These are phyloP conservation scores for Xiphophorus hellerii DNA, from an alignment of 2,113 vertebrate genomes.

Conservation along the genomic window DNA sequence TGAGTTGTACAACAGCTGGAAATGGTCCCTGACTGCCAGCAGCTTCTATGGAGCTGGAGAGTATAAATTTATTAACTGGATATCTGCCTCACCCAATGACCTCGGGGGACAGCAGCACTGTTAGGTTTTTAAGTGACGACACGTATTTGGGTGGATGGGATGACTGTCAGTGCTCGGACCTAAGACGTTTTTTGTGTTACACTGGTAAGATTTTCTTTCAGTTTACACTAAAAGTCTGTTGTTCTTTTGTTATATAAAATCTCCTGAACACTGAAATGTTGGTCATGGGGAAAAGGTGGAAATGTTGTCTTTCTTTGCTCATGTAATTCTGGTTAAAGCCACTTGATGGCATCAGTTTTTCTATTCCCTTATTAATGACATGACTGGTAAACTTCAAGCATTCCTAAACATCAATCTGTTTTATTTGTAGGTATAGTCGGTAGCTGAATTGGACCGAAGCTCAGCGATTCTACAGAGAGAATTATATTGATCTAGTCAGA, in stretches of 20 bases:
- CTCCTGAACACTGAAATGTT: too few species aligned
- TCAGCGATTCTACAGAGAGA: slow-evolving; percentile 35
- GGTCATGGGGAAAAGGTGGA: background rate
- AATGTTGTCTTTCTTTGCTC: too few species aligned
- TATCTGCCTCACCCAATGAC: accelerated
- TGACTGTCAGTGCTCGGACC: background rate
- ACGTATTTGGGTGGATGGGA: accelerated
- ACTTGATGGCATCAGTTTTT: too few species aligned
- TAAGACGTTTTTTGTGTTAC: slow-evolving; percentile 41
- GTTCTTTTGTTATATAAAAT: too few species aligned
- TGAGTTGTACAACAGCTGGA: slow-evolving; percentile 31
- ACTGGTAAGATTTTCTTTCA: slow-evolving; percentile 6
- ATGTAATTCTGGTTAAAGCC: too few species aligned
- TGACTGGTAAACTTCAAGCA: too few species aligned
- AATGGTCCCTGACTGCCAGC: slow-evolving; percentile 11
- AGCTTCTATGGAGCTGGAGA: slow-evolving; percentile 19
- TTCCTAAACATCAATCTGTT: background rate
- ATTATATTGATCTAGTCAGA: slow-evolving; percentile 44
- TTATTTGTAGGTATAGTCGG: slow-evolving; percentile 18
- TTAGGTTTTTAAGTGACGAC: background rate
- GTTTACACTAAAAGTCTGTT: too few species aligned
- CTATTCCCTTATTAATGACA: too few species aligned
- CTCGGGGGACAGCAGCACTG: background rate
- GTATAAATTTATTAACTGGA: slow-evolving; percentile 37
- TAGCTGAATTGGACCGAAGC: slow-evolving; percentile 29